Conservation (phyloP, 2,797 vertebrate species). For the Scyliorhinus canicula region DNA sequence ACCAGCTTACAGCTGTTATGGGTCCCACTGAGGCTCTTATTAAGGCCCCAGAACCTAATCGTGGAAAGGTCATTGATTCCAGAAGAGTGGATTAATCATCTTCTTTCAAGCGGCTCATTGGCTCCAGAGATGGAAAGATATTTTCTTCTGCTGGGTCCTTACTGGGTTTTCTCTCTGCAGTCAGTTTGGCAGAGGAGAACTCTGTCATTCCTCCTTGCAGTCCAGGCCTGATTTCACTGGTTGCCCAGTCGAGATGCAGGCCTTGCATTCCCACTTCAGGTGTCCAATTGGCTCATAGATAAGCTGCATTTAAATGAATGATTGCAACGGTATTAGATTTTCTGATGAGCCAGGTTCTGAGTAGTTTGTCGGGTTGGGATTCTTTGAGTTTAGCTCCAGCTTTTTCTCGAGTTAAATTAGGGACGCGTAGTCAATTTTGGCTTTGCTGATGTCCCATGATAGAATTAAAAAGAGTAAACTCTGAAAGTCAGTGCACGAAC, state of each 20-base stretch:
- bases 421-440: too few relatives aligned
- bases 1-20: neutral
- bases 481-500: neutral
- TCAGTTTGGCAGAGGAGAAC: too few relatives aligned
- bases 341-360: neutral
- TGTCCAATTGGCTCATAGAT: neutral
- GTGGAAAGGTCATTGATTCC: too few relatives aligned
- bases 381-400: neutral
- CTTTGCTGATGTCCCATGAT: too few relatives aligned
- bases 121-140: neutral
- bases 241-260: neutral
- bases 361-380: neutral
- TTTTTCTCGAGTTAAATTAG: neutral
- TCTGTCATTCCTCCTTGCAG: neutral
- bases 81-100: too few relatives aligned
- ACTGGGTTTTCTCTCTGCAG: neutral
- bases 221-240: neutral
- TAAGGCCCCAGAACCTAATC: too few relatives aligned
- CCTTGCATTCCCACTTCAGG: neutral
- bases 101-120: too few relatives aligned
- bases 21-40: neutral
- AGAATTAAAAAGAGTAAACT: too few relatives aligned
- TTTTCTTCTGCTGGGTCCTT: neutral
- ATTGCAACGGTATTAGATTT: neutral
- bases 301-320: neutral